phyloP scores from a whole-genome alignment of 2,888 invertebrate species.

The Nesidiocoris tenuis region DNA sequence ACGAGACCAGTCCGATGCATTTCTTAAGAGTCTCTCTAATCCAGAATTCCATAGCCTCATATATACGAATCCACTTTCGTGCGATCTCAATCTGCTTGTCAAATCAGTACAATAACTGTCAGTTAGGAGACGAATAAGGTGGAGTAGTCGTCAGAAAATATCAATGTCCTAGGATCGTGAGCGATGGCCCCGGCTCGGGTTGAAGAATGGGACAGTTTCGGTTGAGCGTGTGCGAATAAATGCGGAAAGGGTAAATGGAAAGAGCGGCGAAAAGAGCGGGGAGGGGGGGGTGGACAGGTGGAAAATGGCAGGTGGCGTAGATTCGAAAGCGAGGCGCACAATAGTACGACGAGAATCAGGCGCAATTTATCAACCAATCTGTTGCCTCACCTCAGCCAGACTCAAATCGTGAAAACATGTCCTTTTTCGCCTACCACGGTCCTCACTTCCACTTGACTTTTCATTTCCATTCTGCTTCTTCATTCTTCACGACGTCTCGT shows the following conservation, averaged over 20 bases:
- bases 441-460: slow-evolving; percentile 1
- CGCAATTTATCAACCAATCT: slow-evolving; percentile 36
- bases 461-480: background rate
- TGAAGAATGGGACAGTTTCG: background rate
- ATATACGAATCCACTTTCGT: too few species aligned
- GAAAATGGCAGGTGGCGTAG: background rate
- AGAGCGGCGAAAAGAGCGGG: too few species aligned
- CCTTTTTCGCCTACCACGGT: background rate
- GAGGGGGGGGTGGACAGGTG: too few species aligned
- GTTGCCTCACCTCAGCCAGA: slow-evolving; percentile 26
- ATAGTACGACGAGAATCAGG: slow-evolving; percentile 3
- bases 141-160: background rate
- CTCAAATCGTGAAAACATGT: slow-evolving; percentile 34
- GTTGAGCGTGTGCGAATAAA: background rate
- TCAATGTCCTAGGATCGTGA: background rate
- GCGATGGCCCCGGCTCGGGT: background rate
- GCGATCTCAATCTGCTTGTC: background rate
- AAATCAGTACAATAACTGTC: too few species aligned
- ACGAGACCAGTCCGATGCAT: too few species aligned
- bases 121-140: background rate
- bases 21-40: too few species aligned
- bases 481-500: background rate
- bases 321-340: background rate
- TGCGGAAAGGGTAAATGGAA: background rate
- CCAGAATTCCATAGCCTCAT: too few species aligned